Evolutionary conservation across 2,888 invertebrate genomes (phyloP), one percentile per base, ranked within the genome.

Genomic region (Ectropis crepuscularia): DNA sequence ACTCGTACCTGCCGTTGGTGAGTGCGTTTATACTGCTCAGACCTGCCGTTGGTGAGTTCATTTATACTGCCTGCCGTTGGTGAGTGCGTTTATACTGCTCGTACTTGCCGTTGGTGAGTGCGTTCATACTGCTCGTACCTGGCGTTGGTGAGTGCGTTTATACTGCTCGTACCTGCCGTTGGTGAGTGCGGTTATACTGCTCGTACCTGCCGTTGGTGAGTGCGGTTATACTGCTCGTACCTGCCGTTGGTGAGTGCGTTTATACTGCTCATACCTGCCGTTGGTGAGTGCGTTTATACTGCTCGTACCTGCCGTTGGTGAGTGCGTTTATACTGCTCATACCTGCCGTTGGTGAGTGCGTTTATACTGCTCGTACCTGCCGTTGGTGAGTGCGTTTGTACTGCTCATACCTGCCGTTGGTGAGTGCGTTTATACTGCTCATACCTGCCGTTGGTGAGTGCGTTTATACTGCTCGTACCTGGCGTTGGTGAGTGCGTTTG

Each of bases 341-440:
- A 28, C 16, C 16, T 28, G 16, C 16, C 4, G 16, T 28, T 28
- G 16, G 16, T 28, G 16, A 28, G 16, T 28, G 1, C 16, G 4
- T 28, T 28, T 28, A 28, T 28, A 28, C 16, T 28, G 16, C 16
- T 28, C 16, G 4, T 28, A 28, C 16, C 16, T 28, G 16, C 96
- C 78, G 95, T 96, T 79, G 98, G 98, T 98, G 82, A 94, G 95
- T n/a, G n/a, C n/a, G n/a, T 98, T 98, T 81, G 96, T 98, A 75
- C 94, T 98, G 58, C 95, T 98, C 63, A 96, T 99, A 70, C 98
- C 98, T 5, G 95, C 96, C 78, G 95, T 96, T 79, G 98, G 98
- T 98, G 82, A 94, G 95, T 67, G n/a, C 16, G 4, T 98, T 98
- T 81, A 96, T 98, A 75, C 94, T 98, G 58, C 95, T 98, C 63